Evolutionary conservation across 2,888 invertebrate species (phyloP), one percentile per base, ranked within the genome.

Genomic region (Parnassius apollo): DNA sequence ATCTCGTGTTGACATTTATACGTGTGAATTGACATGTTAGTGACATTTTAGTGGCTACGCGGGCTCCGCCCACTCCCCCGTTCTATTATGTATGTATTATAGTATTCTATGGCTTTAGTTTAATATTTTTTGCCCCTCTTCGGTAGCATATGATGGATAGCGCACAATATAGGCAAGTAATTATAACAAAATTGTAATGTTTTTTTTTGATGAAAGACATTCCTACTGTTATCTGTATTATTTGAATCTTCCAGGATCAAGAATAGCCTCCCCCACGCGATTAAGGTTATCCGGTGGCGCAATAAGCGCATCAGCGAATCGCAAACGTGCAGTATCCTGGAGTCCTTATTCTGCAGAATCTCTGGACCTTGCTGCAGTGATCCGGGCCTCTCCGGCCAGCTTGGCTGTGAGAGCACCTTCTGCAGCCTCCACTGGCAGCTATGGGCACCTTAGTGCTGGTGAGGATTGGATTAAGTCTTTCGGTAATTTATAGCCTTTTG

Each of bases 371-470:
- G 98, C 98, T 78, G 98, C 98, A 61, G 96, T 99, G 93, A 98
- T 99, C 72, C 94, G 98, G 65, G 98, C 98, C 73, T 98, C 98
- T 8, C 98, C 98, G 7, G 97, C 97, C 73, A 98, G 98, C 35
- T 90, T 99, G 71, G 96, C 97, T 18, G 97, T 97, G 0, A 93
- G 98, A 69, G 96, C 97, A 66, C 96, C 96, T 13, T 96, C 97
- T 44, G 96, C 97, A 7, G 90, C 91, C 0, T 91, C 91, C 10
- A 98, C 98, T 75, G 98, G 98, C 54, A 98, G 98, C 67, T 98
- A 98, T 93, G 98, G 98, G 22, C 99, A 99, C 91, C 94, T 99
- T 69, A 98, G 98, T 69, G 98, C 98, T 73, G 97, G 96, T 96
- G 80, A 77, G 78, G 71, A 58, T 51, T 56, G 57, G 53, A 65